Conservation (phyloP, 1,140 invertebrate species). For the Saccostrea glomerata region DNA sequence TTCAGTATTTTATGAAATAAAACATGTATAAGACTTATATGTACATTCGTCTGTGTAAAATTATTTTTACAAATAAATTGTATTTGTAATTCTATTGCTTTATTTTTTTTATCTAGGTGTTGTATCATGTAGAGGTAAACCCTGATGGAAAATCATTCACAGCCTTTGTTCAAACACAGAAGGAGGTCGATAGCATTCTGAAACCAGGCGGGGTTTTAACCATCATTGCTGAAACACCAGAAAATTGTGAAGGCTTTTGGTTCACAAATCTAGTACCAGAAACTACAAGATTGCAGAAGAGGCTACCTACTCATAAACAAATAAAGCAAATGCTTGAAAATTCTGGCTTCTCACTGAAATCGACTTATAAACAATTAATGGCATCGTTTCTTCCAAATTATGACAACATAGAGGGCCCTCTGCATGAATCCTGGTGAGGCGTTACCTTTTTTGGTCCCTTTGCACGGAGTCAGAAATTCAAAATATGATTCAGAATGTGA, state of each 20-base stretch:
- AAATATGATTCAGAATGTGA: not conserved
- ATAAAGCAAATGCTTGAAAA: not conserved
- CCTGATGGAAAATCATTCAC: not conserved
- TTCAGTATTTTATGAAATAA: no score
- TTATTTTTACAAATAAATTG: no score
- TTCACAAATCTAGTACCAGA: not conserved
- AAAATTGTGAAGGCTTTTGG: not conserved
- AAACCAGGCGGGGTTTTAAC: not conserved
- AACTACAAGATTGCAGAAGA: not conserved
- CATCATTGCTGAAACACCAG: not conserved
- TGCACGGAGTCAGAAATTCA: not conserved
- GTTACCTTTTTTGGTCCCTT: not conserved
- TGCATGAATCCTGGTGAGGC: not conserved
- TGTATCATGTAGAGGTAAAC: not conserved
- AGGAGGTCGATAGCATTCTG: not conserved
- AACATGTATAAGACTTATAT: no score
- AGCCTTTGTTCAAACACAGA: not conserved
- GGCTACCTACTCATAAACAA: not conserved
- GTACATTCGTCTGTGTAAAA: no score
- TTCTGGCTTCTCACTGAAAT: not conserved
- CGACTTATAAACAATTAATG: not conserved
- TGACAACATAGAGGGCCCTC: not conserved
- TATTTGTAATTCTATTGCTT: no score
- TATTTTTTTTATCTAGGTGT: not conserved
- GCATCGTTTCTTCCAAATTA: not conserved